Percentiles rank a stretch among this genome's conserved stretches.
Conservation (phyloP, 2,888 invertebrate species). For the Cyclophora punctaria region DNA sequence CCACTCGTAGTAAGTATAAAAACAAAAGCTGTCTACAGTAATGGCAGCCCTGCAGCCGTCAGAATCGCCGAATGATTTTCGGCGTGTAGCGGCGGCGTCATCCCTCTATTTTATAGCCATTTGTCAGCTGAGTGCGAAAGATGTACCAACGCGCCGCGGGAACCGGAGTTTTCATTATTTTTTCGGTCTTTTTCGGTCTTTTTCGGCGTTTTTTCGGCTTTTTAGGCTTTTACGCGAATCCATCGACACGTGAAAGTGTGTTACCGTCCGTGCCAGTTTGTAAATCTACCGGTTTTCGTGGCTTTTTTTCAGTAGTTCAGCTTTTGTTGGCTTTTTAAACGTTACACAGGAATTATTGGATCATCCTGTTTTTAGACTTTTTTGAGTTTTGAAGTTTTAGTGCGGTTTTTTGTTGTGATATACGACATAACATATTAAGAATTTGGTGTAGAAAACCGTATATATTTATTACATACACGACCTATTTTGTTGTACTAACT, state of each 20-base stretch:
- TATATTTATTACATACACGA: too few species aligned
- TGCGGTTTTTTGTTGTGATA: too few species aligned
- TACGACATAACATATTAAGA: too few species aligned
- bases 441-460: too few species aligned
- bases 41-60: slow-evolving; percentile 38
- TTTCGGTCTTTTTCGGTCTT: slow-evolving; percentile 45
- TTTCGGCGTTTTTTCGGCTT: slow-evolving; percentile 50
- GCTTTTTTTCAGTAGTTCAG: slow-evolving; percentile 23
- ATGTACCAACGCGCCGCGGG: slow-evolving; percentile 42
- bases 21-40: neutral
- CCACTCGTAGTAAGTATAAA: too few species aligned
- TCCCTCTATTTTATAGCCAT: slow-evolving; percentile 67
- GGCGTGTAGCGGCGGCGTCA: slow-evolving; percentile 49
- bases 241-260: slow-evolving; percentile 74
- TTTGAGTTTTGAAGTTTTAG: too few species aligned
- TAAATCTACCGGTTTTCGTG: slow-evolving; percentile 53
- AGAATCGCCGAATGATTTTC: slow-evolving; percentile 72
- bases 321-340: too few species aligned
- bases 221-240: slow-evolving; percentile 71
- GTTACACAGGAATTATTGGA: too few species aligned
- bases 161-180: slow-evolving; percentile 38
- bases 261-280: slow-evolving; percentile 64
- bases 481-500: too few species aligned
- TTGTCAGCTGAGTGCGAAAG: slow-evolving; percentile 69
- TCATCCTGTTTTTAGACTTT: too few species aligned